Evolutionary conservation across 2,797 vertebrate genomes (phyloP).

Genomic region (Oreochromis grahami): DNA sequence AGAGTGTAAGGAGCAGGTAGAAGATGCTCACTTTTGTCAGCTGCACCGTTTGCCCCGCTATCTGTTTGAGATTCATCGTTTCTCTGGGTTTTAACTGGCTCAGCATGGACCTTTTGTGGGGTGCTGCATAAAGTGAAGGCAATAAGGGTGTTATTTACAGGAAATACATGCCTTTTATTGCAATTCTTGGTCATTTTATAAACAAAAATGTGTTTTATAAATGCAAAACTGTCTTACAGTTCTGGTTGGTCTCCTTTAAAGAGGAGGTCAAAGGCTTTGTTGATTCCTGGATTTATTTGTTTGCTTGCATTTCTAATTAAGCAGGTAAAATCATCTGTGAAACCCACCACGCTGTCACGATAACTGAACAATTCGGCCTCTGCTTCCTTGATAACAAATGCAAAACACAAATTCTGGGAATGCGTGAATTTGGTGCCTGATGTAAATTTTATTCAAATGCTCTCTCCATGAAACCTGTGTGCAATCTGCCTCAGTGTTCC

Average conservation of each 20-base stretch:
- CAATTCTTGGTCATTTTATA: background rate
- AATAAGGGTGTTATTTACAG: background rate
- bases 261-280: background rate
- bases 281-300: background rate
- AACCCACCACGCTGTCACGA: background rate
- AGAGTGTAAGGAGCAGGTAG: background rate
- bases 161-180: background rate
- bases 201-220: background rate
- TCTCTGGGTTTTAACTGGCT: background rate
- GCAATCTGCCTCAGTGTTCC: background rate
- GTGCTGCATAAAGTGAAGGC: background rate
- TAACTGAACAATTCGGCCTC: background rate
- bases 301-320: background rate
- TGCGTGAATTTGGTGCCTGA: background rate
- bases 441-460: conserved; percentile 72
- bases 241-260: background rate
- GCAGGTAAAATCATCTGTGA: background rate
- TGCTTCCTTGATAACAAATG: background rate
- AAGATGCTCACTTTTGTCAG: background rate
- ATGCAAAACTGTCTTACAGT: background rate
- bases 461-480: background rate
- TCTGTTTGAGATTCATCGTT: background rate
- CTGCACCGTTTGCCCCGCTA: background rate
- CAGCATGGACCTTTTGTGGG: background rate
- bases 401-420: background rate